Conservation (phyloP, 2,888 invertebrate species). For the Choreutis nemorana region DNA sequence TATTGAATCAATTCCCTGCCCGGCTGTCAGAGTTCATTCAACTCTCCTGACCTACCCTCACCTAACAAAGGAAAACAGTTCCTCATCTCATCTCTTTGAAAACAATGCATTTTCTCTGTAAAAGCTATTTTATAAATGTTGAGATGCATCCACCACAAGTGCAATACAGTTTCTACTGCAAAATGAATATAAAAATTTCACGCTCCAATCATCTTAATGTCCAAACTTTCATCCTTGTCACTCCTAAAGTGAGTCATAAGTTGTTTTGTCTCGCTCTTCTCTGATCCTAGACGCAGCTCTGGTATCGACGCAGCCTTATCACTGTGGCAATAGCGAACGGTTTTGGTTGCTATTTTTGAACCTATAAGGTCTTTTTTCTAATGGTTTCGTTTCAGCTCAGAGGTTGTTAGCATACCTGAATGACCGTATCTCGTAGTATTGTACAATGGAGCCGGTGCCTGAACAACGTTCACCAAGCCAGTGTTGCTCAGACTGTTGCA, state of each 20-base stretch:
- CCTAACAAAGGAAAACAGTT: too few relatives aligned
- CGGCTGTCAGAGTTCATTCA: too few relatives aligned
- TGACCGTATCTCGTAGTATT: conserved; percentile 57
- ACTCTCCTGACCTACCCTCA: too few relatives aligned
- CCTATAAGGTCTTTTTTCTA: conserved; percentile 28
- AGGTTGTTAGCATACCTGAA: conserved; percentile 60
- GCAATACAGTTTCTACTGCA: conserved; percentile 50
- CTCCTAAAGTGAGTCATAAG: conserved; percentile 11
- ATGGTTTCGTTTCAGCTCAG: conserved; percentile 23
- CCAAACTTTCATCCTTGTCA: conserved; percentile 28
- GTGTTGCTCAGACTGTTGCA: conserved; percentile 25
- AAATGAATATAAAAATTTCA: conserved; percentile 57
- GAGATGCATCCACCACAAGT: too few relatives aligned
- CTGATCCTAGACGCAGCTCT: conserved; percentile 58
- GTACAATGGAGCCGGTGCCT: conserved; percentile 42
- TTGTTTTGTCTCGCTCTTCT: conserved; percentile 30
- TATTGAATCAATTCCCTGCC: too few relatives aligned
- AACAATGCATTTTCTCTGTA: too few relatives aligned
- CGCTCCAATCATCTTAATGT: conserved; percentile 57
- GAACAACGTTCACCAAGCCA: conserved; percentile 20
- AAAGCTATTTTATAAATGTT: too few relatives aligned
- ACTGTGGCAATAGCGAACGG: conserved; percentile 21
- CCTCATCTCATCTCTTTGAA: too few relatives aligned
- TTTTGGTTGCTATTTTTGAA: conserved; percentile 23
- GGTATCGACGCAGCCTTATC: conserved; percentile 65